Percentiles rank a stretch among this genome's conserved stretches.
These are phyloP conservation scores for Conomelus anceps DNA, from an alignment of 2,888 invertebrate species.

Conservation along the genomic window DNA sequence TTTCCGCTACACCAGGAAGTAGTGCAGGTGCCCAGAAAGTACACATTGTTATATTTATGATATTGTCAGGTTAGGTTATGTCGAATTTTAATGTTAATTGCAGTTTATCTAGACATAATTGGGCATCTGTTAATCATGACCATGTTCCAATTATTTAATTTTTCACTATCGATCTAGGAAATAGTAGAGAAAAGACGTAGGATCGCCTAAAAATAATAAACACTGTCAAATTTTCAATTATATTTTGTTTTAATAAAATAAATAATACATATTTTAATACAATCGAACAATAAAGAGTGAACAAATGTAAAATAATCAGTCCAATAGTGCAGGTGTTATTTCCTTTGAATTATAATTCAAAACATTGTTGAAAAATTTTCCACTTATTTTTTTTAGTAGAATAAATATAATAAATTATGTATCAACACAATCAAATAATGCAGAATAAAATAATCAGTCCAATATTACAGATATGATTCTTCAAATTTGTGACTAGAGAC, in stretches of 20 bases:
- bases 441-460: background rate
- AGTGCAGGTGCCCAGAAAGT: too few species aligned
- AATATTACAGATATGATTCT: background rate
- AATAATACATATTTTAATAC: background rate
- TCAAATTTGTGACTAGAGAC: background rate
- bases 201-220: background rate
- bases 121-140: too few species aligned
- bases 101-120: too few species aligned
- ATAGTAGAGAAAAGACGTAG: too few species aligned
- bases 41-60: too few species aligned
- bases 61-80: too few species aligned
- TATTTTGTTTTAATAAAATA: background rate
- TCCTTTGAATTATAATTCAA: too few species aligned
- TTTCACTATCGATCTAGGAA: too few species aligned
- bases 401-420: background rate
- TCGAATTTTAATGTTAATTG: too few species aligned
- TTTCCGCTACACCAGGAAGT: too few species aligned
- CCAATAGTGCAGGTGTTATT: background rate
- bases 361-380: too few species aligned
- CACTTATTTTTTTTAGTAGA: background rate
- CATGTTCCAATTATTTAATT: too few species aligned
- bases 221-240: background rate
- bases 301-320: background rate
- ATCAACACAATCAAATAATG: background rate
- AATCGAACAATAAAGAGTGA: background rate